These are phyloP conservation scores for Heliconius aoede DNA, from an alignment of 2,888 invertebrate genomes.

Conservation along the genomic window DNA sequence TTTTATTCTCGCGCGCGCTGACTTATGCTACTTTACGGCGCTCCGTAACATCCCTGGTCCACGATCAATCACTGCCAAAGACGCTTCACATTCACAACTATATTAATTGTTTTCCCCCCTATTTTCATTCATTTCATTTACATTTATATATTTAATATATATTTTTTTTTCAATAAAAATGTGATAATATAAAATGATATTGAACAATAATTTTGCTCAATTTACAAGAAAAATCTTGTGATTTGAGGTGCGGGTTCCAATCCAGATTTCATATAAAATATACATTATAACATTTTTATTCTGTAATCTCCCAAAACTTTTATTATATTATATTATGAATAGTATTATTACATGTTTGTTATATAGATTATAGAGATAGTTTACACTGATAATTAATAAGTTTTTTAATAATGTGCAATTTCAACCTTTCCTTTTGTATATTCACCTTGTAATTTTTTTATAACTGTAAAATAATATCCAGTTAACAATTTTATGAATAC, in stretches of 20 bases:
- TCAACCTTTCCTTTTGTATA: constrained; percentile 3
- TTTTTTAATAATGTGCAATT: constrained; percentile 43
- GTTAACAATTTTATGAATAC: neutral
- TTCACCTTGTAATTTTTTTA: constrained; percentile 6
- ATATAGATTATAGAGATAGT: constrained; percentile 46
- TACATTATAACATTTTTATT: constrained; percentile 10
- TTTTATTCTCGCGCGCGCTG: too few species aligned
- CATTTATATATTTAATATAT: constrained; percentile 8
- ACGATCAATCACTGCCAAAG: constrained; percentile 28
- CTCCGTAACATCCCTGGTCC: constrained; percentile 16
- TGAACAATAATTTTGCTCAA: constrained; percentile 15
- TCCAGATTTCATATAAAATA: neutral
- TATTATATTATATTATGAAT: constrained; percentile 35
- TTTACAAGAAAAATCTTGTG: constrained; percentile 16
- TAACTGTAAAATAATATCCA: neutral
- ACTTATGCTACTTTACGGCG: too few species aligned
- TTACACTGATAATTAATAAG: constrained; percentile 35
- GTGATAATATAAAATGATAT: constrained; percentile 6
- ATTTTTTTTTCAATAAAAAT: neutral
- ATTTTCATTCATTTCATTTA: constrained; percentile 13
- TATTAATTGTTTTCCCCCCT: neutral
- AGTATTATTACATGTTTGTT: constrained; percentile 45
- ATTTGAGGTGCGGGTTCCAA: neutral
- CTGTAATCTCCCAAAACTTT: constrained; percentile 33
- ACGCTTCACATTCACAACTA: constrained; percentile 8